Percentiles rank a stretch among this genome's conserved stretches.
These are phyloP conservation scores for Bembecia ichneumoniformis DNA, from an alignment of 2,888 invertebrate species.

Conservation along the genomic window DNA sequence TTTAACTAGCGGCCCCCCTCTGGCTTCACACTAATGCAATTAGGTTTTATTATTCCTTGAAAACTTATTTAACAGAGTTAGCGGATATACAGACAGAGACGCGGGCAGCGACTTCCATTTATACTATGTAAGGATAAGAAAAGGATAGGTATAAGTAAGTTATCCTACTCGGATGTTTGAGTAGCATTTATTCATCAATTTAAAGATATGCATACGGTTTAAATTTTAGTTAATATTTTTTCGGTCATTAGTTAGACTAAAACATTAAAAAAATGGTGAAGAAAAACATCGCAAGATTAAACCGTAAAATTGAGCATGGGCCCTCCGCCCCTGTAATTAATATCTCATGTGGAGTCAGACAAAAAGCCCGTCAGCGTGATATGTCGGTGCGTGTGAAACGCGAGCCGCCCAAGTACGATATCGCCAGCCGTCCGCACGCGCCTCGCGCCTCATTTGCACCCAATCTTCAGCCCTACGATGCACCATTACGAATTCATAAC, in stretches of 20 bases:
- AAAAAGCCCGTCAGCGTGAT: constrained; percentile 36
- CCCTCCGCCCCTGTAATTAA: constrained; percentile 61
- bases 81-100: too few relatives aligned
- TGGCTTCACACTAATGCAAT: too few relatives aligned
- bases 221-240: too few relatives aligned
- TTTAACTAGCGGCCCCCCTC: too few relatives aligned
- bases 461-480: constrained; percentile 60
- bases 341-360: constrained; percentile 42
- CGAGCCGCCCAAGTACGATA: constrained; percentile 22
- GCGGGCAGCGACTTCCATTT: too few relatives aligned
- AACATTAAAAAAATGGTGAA: neutral
- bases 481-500: constrained; percentile 61
- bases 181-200: too few relatives aligned
- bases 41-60: too few relatives aligned
- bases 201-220: too few relatives aligned
- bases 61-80: too few relatives aligned
- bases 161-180: too few relatives aligned
- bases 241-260: neutral
- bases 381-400: constrained; percentile 32
- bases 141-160: too few relatives aligned
- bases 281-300: constrained; percentile 29
- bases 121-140: too few relatives aligned
- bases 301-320: constrained; percentile 54
- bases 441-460: constrained; percentile 58
- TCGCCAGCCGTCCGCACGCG: constrained; percentile 41